Percentiles rank a stretch among this genome's conserved stretches.
Conservation (phyloP, 2,797 vertebrate species). For the Silurus aristotelis region DNA sequence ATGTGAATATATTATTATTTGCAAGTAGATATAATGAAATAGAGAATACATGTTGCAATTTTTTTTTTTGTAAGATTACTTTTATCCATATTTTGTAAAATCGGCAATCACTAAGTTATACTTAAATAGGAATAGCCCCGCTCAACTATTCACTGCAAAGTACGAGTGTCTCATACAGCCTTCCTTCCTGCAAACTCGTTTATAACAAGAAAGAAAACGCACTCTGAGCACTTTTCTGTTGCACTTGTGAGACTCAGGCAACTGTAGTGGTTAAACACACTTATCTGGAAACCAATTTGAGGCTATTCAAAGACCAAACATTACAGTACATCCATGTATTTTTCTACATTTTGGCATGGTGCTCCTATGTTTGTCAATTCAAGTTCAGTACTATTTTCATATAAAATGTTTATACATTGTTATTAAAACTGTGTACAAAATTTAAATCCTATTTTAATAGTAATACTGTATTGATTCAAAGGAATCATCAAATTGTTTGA, state of each 20-base stretch:
- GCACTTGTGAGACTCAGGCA: not conserved
- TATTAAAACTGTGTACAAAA: not conserved
- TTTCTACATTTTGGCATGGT: too few species aligned
- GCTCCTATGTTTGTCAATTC: not conserved
- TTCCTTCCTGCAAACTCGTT: conserved; percentile 14
- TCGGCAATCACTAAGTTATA: not conserved
- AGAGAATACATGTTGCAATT: too few species aligned
- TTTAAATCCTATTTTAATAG: not conserved
- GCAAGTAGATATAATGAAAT: too few species aligned
- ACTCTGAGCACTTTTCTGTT: not conserved
- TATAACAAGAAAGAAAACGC: conserved; percentile 32
- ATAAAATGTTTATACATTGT: not conserved
- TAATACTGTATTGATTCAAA: not conserved
- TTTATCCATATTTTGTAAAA: not conserved
- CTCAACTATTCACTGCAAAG: not conserved
- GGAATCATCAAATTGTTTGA: not conserved
- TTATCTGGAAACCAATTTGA: not conserved
- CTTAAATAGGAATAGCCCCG: not conserved
- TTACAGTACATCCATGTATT: too few species aligned
- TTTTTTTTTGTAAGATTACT: not conserved
- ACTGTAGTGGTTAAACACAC: not conserved
- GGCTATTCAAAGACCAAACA: not conserved
- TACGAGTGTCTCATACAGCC: not conserved
- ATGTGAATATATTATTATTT: not conserved
- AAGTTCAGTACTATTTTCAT: not conserved